Base-by-base conservation (phyloP, 2,888 invertebrate species). In the Erpobdella octoculata region DNA sequence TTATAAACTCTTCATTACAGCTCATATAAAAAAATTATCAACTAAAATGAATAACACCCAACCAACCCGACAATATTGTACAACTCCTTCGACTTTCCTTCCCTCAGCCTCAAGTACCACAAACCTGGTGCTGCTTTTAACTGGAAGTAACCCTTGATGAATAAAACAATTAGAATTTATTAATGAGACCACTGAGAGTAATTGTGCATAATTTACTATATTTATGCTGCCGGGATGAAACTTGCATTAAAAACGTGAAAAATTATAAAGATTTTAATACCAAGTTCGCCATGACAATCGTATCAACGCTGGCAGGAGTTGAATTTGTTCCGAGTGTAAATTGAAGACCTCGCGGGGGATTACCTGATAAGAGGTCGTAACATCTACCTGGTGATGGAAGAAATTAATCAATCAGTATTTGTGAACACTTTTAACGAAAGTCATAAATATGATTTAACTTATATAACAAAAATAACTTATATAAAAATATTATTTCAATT, bases 231-330 rank as follows among this genome's bases (percentile, higher is more conserved):
- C n/a, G n/a, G n/a, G n/a, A n/a, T n/a, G n/a, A n/a, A n/a, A n/a
- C n/a, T n/a, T n/a, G 46, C 46, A 41, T 41, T 41, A 41, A 41
- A 35, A 5, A 1, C 6, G n/a, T 28, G 38, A n/a, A 33, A 37
- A n/a, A 6, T 28, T 35, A 8, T 9, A 21, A 25, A 66, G 8
- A 38, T 35, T 38, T 59, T 53, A 9, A 68, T n/a, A 82, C 83
- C 77, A 99, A 86, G 85, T 99, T 98, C 6, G 97, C 97, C 98
- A 99, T 99, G n/a, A 98, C 97, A 78, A 97, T 97, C 25, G 98
- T 98, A 84, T 98, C 98, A 77, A 92, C 90, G 76, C 89, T 87
- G 6, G 89, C 88, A n/a, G 78, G 77, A 3, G 78, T 77, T 36
- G 73, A 79, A 48, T 89, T 88, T 0, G 92, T 91, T 61, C 95